phyloP scores from a whole-genome alignment of 2,797 vertebrate species.

The Stomatorhinus walkeri region DNA sequence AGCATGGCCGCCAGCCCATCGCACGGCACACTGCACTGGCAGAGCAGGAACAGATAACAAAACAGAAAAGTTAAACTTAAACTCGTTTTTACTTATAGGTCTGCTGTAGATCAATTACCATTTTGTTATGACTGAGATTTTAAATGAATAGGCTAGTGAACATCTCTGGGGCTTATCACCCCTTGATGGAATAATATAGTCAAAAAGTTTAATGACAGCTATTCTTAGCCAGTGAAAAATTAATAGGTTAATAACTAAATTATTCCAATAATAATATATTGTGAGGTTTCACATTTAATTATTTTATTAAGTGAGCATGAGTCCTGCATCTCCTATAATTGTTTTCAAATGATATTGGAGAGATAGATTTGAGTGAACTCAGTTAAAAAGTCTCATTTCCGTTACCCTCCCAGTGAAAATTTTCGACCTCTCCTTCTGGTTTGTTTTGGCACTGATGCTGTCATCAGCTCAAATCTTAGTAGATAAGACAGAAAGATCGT shows the following conservation, averaged over 20 bases:
- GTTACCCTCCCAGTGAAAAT: not conserved
- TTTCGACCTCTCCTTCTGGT: not conserved
- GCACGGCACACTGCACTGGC: not conserved
- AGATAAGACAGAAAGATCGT: not conserved
- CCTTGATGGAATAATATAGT: not conserved
- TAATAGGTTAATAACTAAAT: not conserved
- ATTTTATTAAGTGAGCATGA: not conserved
- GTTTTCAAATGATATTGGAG: not conserved
- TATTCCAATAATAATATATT: not conserved
- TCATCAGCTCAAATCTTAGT: not conserved
- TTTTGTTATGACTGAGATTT: not conserved
- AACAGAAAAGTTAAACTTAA: not conserved
- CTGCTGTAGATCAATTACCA: not conserved
- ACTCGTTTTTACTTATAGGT: not conserved
- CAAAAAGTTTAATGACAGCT: not conserved
- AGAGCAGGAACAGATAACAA: not conserved
- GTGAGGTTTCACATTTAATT: not conserved
- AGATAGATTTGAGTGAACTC: not conserved
- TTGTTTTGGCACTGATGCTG: not conserved
- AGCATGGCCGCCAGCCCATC: not conserved
- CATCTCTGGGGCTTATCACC: not conserved
- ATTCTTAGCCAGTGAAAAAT: not conserved
- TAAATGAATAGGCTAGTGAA: not conserved
- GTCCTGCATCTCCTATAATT: not conserved
- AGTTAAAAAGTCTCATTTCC: not conserved